Evolutionary conservation across 1,140 invertebrate species (phyloP), one percentile per base, ranked within the genome.

Genomic region (Meloidogyne exigua): DNA sequence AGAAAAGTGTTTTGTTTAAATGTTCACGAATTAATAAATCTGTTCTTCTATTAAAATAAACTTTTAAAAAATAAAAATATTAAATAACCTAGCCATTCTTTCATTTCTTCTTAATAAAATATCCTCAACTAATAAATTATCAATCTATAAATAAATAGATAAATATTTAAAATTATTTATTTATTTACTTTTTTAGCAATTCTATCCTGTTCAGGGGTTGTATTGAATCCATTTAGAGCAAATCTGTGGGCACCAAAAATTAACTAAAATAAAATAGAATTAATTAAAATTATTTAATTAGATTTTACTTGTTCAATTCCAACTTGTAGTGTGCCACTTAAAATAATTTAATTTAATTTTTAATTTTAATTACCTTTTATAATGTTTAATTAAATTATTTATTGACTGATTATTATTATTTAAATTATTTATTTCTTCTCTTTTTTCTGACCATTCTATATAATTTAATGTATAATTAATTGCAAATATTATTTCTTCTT

Each of bases 391-490:
- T 3, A 67, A 7, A 18, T 67, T 67, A 67, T 67, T 67, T 23
- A 28, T 36, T 67, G 25, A 67, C 7, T 66, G 23, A 26, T 23
- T 18, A 67, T 67, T 66, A 21, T 18, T 18, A 67, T 28, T 67
- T 18, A 67, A 67, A 26, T 28, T 28, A 28, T 28, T 26, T 0
- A 32, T 13, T 36, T 23, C 2, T 44, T 73, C 66, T 64, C 49
- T 65, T 42, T 32, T 62, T 25, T 84, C 82, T 11, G 44, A 39
- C 82, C 82, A 81, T 68, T 81, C 80, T 76, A 81, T 44, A 68
- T 81, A 81, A 32, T 83, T 72, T 42, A 81, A 70, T 32, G 80
- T 81, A 78, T 81, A 81, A 69, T 81, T 81, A 28, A 81, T 83
- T 13, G 80, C 80, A 66, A 81, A 81, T 12, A 83, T 28, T 18